Percentiles rank a stretch among this genome's conserved stretches.
Conservation (phyloP, 2,888 invertebrate genomes). For the Lasiommata megera region DNA sequence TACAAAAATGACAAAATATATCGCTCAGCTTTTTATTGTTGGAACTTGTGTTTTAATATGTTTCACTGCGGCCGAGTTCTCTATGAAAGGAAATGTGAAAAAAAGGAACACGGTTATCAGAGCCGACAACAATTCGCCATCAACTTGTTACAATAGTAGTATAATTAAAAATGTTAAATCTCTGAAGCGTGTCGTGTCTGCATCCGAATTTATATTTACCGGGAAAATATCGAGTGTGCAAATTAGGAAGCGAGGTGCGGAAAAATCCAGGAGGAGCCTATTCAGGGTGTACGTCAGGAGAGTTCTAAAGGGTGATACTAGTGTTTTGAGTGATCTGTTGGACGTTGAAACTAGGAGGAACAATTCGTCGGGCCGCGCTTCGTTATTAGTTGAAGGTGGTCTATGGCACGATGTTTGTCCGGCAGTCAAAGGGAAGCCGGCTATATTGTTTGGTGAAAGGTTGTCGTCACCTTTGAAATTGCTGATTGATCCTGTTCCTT, state of each 20-base stretch:
- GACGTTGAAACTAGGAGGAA: conserved; percentile 67
- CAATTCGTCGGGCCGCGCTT: conserved; percentile 67
- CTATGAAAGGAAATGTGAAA: conserved; percentile 68
- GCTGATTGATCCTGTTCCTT: conserved; percentile 68
- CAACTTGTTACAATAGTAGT: conserved; percentile 62
- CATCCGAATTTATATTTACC: conserved; percentile 74
- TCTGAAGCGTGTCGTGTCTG: conserved; percentile 59
- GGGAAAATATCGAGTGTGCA: conserved; percentile 72
- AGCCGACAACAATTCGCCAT: conserved; percentile 57
- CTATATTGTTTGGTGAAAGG: conserved; percentile 58
- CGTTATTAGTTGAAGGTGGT: conserved; percentile 62
- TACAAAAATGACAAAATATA: conserved; percentile 50
- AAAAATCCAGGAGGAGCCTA: conserved; percentile 56
- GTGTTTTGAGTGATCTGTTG: conserved; percentile 67
- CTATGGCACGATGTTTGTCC: conserved; percentile 48
- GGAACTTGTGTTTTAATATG: conserved; percentile 30
- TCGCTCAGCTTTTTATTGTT: conserved; percentile 29
- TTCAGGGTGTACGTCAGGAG: conserved; percentile 73
- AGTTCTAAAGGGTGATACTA: conserved; percentile 70
- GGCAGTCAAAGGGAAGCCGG: conserved; percentile 54
- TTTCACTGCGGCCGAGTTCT: conserved; percentile 55
- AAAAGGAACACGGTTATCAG: conserved; percentile 72
- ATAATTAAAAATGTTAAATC: conserved; percentile 69
- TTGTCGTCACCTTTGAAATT: conserved; percentile 60
- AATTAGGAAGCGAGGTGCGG: conserved; percentile 48